These are phyloP conservation scores for Hexactinellida sp. DNA, from an alignment of 37 sponge, comb jelly and placozoan genomes.

Conservation along the genomic window DNA sequence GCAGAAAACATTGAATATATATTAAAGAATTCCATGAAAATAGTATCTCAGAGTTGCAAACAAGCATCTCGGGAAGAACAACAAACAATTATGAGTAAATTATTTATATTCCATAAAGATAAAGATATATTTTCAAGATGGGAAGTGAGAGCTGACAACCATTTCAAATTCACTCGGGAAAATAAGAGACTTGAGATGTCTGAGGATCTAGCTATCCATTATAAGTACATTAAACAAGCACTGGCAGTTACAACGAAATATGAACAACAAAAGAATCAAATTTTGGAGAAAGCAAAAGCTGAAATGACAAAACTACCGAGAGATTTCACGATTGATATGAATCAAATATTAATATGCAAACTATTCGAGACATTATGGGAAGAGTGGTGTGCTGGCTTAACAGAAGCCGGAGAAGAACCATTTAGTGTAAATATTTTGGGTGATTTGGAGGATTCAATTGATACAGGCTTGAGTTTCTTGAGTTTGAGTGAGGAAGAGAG, in stretches of 20 bases:
- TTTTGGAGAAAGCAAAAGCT: neutral
- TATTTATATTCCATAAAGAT: neutral
- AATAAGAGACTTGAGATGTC: neutral
- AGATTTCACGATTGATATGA: neutral
- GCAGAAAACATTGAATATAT: neutral
- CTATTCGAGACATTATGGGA: neutral
- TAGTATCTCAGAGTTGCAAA: neutral
- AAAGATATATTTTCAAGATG: neutral
- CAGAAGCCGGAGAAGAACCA: neutral
- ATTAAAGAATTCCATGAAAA: neutral
- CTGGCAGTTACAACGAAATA: neutral
- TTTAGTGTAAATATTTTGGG: neutral
- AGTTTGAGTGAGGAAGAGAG: neutral
- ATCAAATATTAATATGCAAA: neutral
- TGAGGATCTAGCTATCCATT: neutral
- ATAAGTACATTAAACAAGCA: neutral
- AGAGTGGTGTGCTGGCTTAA: neutral
- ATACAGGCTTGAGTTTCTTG: neutral
- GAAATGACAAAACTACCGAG: neutral
- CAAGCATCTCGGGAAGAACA: neutral
- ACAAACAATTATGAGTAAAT: neutral
- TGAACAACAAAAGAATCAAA: neutral
- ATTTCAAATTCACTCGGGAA: neutral
- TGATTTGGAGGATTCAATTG: neutral
- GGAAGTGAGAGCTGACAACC: neutral